phyloP scores from a whole-genome alignment of 2,797 vertebrate genomes.

The Lepus oiostolus region DNA sequence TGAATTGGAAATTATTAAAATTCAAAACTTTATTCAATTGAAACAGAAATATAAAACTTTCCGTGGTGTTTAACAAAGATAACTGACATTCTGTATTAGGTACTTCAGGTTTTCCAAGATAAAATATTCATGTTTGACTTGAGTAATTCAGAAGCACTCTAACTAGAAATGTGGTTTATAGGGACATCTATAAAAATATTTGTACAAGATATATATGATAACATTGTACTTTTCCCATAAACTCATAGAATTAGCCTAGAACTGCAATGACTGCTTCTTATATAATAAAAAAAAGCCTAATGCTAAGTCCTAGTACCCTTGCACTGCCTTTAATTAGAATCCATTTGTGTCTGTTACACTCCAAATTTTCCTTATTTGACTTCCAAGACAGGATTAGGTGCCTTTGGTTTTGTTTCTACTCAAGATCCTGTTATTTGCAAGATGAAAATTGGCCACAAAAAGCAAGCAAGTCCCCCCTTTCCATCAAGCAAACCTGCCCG shows the following conservation, averaged over 20 bases:
- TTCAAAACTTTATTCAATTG: constrained; percentile 7
- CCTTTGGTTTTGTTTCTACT: not conserved
- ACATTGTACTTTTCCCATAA: not conserved
- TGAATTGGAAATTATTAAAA: constrained; percentile 64
- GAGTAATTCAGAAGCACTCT: constrained; percentile 63
- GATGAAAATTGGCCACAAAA: not conserved
- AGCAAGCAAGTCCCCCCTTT: not conserved
- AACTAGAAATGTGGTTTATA: constrained; percentile 10
- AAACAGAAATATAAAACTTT: constrained; percentile 64
- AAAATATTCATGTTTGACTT: constrained; percentile 60
- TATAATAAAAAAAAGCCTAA: not conserved
- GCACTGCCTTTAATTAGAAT: not conserved
- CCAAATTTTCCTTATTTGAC: not conserved
- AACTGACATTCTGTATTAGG: constrained; percentile 58
- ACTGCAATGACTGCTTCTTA: not conserved
- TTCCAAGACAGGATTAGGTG: not conserved
- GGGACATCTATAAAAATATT: not conserved
- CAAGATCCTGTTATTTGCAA: not conserved
- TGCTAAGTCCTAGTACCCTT: not conserved
- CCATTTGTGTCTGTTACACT: not conserved
- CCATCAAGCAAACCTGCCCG: not conserved
- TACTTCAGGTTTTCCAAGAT: constrained; percentile 58
- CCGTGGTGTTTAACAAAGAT: constrained; percentile 58
- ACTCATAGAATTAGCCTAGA: not conserved
- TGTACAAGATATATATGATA: not conserved